Conservation (phyloP, 2,113 vertebrate species). For the Fukomys damarensis region DNA sequence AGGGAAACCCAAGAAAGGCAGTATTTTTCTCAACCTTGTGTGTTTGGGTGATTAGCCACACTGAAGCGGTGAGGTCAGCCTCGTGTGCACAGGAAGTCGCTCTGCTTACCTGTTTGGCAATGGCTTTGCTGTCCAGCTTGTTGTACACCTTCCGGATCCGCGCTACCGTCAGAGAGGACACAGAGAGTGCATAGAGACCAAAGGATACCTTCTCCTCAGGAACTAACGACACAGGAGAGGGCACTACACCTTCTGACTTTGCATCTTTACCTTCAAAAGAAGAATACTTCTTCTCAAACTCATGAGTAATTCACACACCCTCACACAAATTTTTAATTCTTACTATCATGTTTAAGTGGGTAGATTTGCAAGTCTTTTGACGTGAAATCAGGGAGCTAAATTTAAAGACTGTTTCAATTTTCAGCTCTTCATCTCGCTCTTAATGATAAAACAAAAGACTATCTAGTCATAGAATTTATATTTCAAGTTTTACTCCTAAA, state of each 20-base stretch:
- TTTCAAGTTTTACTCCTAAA: slow-evolving; percentile 15
- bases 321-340: not conserved
- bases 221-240: slow-evolving; percentile 91
- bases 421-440: not conserved
- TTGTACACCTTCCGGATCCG: slow-evolving; percentile 98
- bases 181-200: slow-evolving; percentile 94
- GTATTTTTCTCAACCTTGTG: not conserved
- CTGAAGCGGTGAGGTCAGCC: not conserved
- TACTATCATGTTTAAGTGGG: not conserved
- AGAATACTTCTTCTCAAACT: slow-evolving; percentile 55
- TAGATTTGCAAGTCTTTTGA: no score
- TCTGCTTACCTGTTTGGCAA: slow-evolving; percentile 95
- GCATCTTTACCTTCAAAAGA: slow-evolving; percentile 94
- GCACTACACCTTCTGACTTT: slow-evolving; percentile 90
- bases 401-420: not conserved
- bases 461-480: not conserved
- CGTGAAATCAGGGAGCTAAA: not conserved
- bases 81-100: not conserved
- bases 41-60: not conserved
- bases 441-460: not conserved
- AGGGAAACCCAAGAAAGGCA: not conserved
- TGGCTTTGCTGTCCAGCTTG: slow-evolving; percentile 98
- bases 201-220: slow-evolving; percentile 98
- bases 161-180: slow-evolving; percentile 95
- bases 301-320: not conserved